Evolutionary conservation across 1,140 invertebrate species (phyloP).

Genomic region (Trichonephila clavata): DNA sequence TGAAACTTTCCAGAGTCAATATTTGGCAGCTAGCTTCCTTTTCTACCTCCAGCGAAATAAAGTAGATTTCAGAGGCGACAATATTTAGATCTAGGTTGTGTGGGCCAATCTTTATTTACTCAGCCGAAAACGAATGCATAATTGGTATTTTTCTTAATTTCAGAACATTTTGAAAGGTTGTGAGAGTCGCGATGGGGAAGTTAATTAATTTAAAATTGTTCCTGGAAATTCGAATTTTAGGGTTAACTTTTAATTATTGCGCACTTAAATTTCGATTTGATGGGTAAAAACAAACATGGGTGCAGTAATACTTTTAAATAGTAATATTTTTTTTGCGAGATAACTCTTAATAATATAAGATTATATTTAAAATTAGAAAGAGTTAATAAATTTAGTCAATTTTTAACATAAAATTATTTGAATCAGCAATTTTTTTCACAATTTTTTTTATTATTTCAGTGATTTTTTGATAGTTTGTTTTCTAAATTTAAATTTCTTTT

Average conservation of each 20-base stretch:
- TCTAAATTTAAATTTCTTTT: too few relatives aligned
- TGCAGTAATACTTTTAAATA: too few relatives aligned
- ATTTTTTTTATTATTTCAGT: too few relatives aligned
- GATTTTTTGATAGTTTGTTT: too few relatives aligned
- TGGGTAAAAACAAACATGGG: background rate
- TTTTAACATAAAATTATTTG: too few relatives aligned
- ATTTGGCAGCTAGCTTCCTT: constrained; percentile 1
- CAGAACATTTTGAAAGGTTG: background rate
- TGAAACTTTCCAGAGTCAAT: constrained; percentile 57
- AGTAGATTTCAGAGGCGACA: background rate
- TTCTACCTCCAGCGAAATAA: background rate
- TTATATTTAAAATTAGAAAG: too few relatives aligned
- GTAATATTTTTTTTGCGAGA: too few relatives aligned
- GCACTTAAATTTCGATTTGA: background rate
- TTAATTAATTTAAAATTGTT: background rate
- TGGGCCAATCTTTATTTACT: constrained; percentile 37
- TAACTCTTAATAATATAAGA: too few relatives aligned
- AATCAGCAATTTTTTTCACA: too few relatives aligned
- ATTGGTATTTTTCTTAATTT: constrained; percentile 9
- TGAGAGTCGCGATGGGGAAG: background rate
- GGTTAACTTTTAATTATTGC: background rate
- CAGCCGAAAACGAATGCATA: background rate
- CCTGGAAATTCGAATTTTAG: background rate
- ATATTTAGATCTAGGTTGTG: background rate
- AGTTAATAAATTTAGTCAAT: too few relatives aligned